Evolutionary conservation across 2,797 vertebrate species (phyloP), one percentile per base, ranked within the genome.

Genomic region (Eurystomus glaucurus): DNA sequence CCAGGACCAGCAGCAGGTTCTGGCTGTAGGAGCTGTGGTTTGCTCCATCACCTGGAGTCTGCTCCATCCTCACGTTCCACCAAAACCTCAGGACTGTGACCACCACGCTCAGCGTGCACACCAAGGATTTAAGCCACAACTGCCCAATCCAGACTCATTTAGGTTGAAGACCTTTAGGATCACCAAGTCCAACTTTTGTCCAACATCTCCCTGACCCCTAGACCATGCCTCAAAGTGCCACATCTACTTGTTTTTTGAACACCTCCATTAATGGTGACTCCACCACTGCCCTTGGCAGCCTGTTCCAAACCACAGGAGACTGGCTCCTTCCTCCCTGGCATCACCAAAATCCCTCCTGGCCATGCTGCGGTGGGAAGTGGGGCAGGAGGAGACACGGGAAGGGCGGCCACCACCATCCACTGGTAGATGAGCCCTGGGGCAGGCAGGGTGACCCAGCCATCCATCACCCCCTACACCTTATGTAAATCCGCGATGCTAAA

Each of bases 401-500:
- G 15, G 11, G 33, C 0, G 1, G 39, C 31, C 54, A 80, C 58
- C 45, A 72, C n/a, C 62, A 8, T 5, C 39, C n/a, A 77, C 23
- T 33, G 66, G 33, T 18, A 28, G 74, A 61, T 2, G n/a, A 18
- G 21, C 41, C 26, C 4, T 4, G 21, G 96, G 96, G 85, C 94
- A 77, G 92, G 60, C 45, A 0, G 39, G 68, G 82, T 94, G 94
- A 91, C 88, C 88, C 75, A 6, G 1, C 92, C 96, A 97, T 97
- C 97, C 88, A 95, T 98, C 98, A 96, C 80, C 60, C 75, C 71
- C 90, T 68, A 61, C 6, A 1, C 79, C 10, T 11, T 88, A 97
- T 95, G 98, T 93, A 98, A 98, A 98, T 97, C 97, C 29, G 2
- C 9, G 71, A 61, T 45, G 90, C 97, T 96, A 87, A 95, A 97